Conservation (phyloP, 2,888 invertebrate species). For the Tinea trinotella region DNA sequence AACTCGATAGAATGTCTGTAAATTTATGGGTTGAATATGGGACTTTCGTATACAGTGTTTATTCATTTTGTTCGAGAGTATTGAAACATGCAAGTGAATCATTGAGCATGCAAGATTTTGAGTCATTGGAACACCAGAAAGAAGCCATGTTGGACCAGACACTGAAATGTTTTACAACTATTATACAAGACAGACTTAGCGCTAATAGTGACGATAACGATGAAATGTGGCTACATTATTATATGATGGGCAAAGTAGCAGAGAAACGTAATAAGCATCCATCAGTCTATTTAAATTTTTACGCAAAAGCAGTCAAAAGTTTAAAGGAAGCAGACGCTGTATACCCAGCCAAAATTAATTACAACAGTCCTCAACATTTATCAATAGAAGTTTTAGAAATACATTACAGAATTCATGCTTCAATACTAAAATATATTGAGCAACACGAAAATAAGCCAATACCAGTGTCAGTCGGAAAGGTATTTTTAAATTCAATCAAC, state of each 20-base stretch:
- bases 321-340: conserved; percentile 85
- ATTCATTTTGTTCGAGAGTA: conserved; percentile 90
- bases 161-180: conserved; percentile 82
- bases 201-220: conserved; percentile 74
- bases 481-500: conserved; percentile 73
- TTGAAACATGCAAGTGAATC: conserved; percentile 86
- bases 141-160: conserved; percentile 85
- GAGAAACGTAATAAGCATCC: conserved; percentile 88
- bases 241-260: conserved; percentile 95
- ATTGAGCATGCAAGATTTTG: conserved; percentile 81
- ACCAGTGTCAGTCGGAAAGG: conserved; percentile 70
- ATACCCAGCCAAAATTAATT: conserved; percentile 90
- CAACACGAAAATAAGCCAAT: conserved; percentile 80
- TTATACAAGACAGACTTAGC: conserved; percentile 72
- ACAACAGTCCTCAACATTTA: conserved; percentile 85
- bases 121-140: conserved; percentile 81
- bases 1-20: conserved; percentile 80
- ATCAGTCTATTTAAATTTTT: conserved; percentile 82
- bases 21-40: conserved; percentile 94
- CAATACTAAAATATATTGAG: conserved; percentile 89
- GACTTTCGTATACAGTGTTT: conserved; percentile 89
- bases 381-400: conserved; percentile 92
- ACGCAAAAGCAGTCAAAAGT: conserved; percentile 82
- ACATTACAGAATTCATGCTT: conserved; percentile 87
- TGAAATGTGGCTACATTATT: conserved; percentile 93